Base-by-base conservation (phyloP, 2,797 vertebrate species). In the Acridotheres tristis region DNA sequence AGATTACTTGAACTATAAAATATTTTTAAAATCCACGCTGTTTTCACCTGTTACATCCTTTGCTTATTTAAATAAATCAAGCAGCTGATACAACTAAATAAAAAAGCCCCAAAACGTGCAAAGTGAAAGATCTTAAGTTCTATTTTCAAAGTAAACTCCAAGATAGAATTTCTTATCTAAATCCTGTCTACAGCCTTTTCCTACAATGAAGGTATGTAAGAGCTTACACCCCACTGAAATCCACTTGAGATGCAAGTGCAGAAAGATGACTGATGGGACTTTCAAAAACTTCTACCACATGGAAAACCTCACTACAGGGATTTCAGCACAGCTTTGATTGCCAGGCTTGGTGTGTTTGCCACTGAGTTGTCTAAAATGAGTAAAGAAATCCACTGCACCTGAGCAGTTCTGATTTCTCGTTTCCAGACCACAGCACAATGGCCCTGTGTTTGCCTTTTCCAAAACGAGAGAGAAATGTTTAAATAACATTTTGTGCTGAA, bases 401-500 rank as follows among this genome's bases (percentile, higher is more conserved):
- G 57, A 81, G 40, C 53, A 78, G 81, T 73, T 90, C 58, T 81
- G 26, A 57, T 95, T 75, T 94, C 84, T 93, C 48, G 19, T 85
- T 90, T 61, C 63, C n/a, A 69, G 53, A 40, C 45, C 16, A 26
- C 29, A 38, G 15, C 47, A 78, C 71, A 83, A 71, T 62, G 57
- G 50, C 15, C n/a, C 54, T 77, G 40, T 85, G 83, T 94, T 89
- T 96, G 45, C 47, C 72, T 86, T 92, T 68, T 91, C 51, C 80
- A 91, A 79, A 93, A 90, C 26, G 42, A 58, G 55, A 89, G 58
- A 81, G 74, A 87, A 84, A 43, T 72, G 29, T 92, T 94, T 91
- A 92, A 83, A 78, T 93, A 87, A 94, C 88, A 88, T 69, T 76
- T 96, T 90, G 51, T 82, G 50, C 61, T 95, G 72, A 90, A 94